Evolutionary conservation across 2,888 invertebrate species (phyloP), one percentile per base, ranked within the genome.

Genomic region (Apocheima hispidaria): DNA sequence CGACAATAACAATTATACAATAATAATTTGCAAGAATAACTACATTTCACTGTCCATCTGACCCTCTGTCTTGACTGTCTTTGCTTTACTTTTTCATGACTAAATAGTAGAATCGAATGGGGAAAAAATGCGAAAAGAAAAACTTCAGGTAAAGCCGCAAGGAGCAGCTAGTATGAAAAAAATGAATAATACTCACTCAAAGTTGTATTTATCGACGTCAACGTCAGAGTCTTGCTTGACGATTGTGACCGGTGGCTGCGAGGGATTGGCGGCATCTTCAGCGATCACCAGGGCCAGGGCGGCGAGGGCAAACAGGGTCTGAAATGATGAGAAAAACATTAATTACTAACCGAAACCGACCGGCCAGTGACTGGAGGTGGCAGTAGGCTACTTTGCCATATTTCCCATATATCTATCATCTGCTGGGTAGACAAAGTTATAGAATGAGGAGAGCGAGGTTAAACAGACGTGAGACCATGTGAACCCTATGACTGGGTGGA

Each of bases 161-260:
- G 9, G 5, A 4, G 9, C 6, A 7, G n/a, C 4, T 18, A 7
- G 36, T 36, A 18, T 18, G 36, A 36, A 36, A 7, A 18, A n/a
- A 12, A 6, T n/a, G 2, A 7, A 20, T 14, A 20, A 2, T 38
- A 83, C 94, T 94, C 82, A 95, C 95, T 93, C 94, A 76, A 95
- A 95, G 74, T 94, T 94, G 78, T 95, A 95, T 76, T 94, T 94
- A 66, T 94, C 94, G 61, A 94, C 82, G 61, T 94, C 94, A 44
- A 94, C 94, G 70, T 94, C 94, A 44, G 94, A 94, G 54, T 94
- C 94, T 72, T 94, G 94, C 65, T 94, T 94, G 46, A 95, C 72
- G 46, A 95, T 94, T 71, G 93, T 83, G 49, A 93, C 93, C 0
- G 92, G 81, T 0, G 77, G 79, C 55, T 74, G 75, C n/a, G 61